Evolutionary conservation across 23 tunicate species (phyloP), one percentile per base, ranked within the genome.

Genomic region (Oikopleura dioica): DNA sequence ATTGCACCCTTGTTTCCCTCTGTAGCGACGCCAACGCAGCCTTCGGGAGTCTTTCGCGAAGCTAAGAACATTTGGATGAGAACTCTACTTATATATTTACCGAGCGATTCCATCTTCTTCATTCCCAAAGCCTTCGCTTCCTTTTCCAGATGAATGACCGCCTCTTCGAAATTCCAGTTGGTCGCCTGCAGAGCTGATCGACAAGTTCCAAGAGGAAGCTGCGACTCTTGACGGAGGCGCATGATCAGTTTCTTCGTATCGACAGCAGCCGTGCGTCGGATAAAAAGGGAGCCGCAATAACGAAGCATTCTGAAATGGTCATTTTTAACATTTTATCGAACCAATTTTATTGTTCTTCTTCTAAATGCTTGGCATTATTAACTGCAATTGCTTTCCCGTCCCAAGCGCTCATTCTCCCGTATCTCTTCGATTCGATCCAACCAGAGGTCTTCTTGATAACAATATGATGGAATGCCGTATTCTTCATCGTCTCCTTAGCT

Each of bases 151-250:
- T 16, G 33, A 63, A 63, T 28, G 2, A 16, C 5, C 33, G 72
- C 72, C 72, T 63, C 26, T 21, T 63, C 72, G 5, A 16, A 21
- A 31, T 63, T 31, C 72, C 72, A 63, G 2, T 63, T 28, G 32
- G 33, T 63, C 33, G 72, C 72, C 72, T 16, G 29, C 4, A 63
- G 72, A 2, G 72, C 72, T 31, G 72, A 24, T 63, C 72, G 29
- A 28, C 72, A 63, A 12, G 72, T 63, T 24, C 72, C 72, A 63
- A 63, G 72, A 21, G 72, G 72, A 4, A 63, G 33, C 33, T 63
- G 72, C 2, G 72, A 63, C 33, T 63, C 72, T 63, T 63, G 72
- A 28, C 72, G 72, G 30, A 63, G 26, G 16, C 26, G 16, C 30
- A 63, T 24, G 33, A 63, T 63, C 33, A 63, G 26, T 63, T 63